Conservation (phyloP, 2,113 vertebrate species). For the Loxodonta africana region DNA sequence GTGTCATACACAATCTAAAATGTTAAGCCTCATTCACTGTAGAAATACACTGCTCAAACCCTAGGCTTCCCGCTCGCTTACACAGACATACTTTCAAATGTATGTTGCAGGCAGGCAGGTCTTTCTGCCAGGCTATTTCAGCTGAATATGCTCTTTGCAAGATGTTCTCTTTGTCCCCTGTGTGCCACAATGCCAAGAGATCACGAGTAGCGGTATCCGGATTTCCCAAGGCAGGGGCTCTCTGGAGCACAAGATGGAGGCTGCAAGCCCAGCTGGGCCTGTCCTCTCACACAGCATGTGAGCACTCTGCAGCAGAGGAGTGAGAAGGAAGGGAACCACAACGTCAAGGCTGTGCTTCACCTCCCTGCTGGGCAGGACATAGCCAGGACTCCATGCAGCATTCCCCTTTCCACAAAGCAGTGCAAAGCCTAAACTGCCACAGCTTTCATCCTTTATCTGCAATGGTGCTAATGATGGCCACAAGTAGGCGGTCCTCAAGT, state of each 20-base stretch:
- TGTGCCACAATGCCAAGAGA: conserved; percentile 29
- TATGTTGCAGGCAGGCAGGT: background rate
- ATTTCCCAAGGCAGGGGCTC: background rate
- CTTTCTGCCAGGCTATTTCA: conserved; percentile 6
- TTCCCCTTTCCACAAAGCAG: conserved; percentile 69
- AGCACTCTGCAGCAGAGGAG: background rate
- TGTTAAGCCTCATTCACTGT: background rate
- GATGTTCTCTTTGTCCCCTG: conserved; percentile 78
- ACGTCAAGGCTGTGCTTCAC: conserved; percentile 39
- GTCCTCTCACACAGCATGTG: background rate
- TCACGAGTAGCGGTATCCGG: background rate
- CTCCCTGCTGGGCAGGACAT: conserved; percentile 68
- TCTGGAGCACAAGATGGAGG: background rate
- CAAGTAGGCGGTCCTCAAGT: rapidly evolving
- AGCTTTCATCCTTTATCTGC: background rate
- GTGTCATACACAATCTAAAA: rapidly evolving
- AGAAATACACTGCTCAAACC: background rate
- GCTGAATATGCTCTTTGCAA: background rate
- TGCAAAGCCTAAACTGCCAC: conserved; percentile 61
- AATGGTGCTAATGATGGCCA: conserved; percentile 4
- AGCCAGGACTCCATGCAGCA: background rate
- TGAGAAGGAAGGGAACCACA: background rate
- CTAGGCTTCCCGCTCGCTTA: background rate
- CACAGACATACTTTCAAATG: background rate
- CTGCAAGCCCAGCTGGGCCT: background rate